A percentile compares a stretch with the other conserved stretches of the same genome.
Conservation (phyloP, 1,140 invertebrate species). For the Agraylea sexmaculata region DNA sequence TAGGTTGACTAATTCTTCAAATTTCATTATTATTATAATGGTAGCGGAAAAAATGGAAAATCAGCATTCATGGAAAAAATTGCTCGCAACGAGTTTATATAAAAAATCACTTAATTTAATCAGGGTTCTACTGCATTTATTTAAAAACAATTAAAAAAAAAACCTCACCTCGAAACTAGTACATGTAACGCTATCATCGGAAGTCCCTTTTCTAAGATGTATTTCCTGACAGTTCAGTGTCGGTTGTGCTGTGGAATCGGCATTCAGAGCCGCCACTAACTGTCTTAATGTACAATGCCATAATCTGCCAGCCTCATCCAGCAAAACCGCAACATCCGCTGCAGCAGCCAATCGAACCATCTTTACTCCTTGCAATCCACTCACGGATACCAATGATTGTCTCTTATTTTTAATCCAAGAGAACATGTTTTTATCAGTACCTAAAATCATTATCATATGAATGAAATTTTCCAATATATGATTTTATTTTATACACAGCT, state of each 20-base stretch:
- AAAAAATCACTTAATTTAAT: no score
- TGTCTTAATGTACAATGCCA: slow-evolving; percentile 8
- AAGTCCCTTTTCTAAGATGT: no score
- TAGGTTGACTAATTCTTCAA: no score
- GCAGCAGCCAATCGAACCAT: background rate
- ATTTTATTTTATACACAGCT: background rate
- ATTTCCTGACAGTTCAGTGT: background rate
- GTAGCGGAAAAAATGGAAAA: no score
- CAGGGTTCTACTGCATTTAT: no score
- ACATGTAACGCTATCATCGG: no score
- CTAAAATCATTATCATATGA: no score
- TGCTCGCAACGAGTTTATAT: no score
- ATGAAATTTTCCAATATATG: background rate
- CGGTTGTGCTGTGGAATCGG: background rate
- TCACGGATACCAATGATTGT: background rate
- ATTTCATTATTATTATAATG: no score
- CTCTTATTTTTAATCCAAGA: slow-evolving; percentile 5
- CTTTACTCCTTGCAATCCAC: background rate
- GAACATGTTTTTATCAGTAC: slow-evolving; percentile 4
- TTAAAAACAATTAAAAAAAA: no score
- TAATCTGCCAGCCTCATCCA: slow-evolving; percentile 5
- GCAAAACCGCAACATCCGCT: slow-evolving; percentile 3
- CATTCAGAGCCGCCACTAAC: slow-evolving; percentile 1
- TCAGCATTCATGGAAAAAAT: no score
- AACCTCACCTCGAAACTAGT: no score